Percentiles rank a stretch among this genome's conserved stretches.
Conservation (phyloP, 2,113 vertebrate genomes). For the Poeciliopsis occidentalis region DNA sequence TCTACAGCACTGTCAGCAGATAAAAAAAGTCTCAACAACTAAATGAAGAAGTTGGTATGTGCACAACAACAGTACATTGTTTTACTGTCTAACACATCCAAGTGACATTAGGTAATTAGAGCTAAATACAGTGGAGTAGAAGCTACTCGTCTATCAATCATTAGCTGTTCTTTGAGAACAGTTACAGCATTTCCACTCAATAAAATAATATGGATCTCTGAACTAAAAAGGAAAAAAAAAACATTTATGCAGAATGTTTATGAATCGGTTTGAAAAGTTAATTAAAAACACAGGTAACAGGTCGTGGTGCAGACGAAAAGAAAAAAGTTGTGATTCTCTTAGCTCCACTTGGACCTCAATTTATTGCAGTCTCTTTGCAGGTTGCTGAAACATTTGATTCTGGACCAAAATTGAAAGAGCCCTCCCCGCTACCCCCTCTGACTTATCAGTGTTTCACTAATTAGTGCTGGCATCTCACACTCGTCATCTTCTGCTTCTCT, state of each 20-base stretch:
- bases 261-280: background rate
- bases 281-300: background rate
- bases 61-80: background rate
- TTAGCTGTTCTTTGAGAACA: slow-evolving; percentile 12
- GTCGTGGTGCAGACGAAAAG: background rate
- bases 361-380: background rate
- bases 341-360: background rate
- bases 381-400: slow-evolving; percentile 1
- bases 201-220: background rate
- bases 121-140: background rate
- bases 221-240: background rate
- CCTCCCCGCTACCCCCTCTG: background rate
- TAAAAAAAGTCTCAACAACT: background rate
- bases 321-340: background rate
- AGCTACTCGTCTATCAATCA: background rate
- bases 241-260: background rate
- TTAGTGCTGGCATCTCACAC: slow-evolving; percentile 1
- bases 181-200: background rate
- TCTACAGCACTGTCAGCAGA: background rate
- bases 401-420: background rate
- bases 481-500: background rate
- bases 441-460: slow-evolving; percentile 15
- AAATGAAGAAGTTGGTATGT: background rate
- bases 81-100: background rate
- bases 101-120: slow-evolving; percentile 3